These are phyloP conservation scores for Chionodraco myersi DNA, from an alignment of 2,113 vertebrate genomes.

Conservation along the genomic window DNA sequence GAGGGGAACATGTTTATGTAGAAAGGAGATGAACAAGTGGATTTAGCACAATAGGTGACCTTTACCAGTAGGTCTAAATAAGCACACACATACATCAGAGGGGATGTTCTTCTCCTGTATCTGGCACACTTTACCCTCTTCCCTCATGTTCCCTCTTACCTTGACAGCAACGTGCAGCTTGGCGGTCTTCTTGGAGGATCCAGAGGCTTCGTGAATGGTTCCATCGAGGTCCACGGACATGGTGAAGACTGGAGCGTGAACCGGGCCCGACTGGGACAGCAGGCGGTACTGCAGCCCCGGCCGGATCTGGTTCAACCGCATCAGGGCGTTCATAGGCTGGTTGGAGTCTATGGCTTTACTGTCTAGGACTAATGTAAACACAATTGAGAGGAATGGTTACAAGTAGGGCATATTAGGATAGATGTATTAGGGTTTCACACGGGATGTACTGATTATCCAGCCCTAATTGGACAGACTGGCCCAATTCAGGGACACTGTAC, in stretches of 20 bases:
- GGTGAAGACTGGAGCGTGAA: conserved; percentile 98
- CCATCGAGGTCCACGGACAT: conserved; percentile 99
- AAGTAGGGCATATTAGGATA: conserved; percentile 18
- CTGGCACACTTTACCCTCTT: too few species aligned
- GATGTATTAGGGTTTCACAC: conserved; percentile 8
- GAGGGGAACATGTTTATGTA: too few species aligned
- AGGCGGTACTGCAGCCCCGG: conserved; percentile 98
- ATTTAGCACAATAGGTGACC: too few species aligned
- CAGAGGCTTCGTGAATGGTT: conserved; percentile 95
- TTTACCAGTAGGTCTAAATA: too few species aligned
- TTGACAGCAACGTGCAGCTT: conserved; percentile 99
- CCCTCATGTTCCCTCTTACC: conserved; percentile 77
- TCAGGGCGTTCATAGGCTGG: conserved; percentile 97
- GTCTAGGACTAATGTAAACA: conserved; percentile 88
- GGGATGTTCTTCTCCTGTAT: background rate
- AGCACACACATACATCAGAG: background rate
- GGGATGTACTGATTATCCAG: conserved; percentile 26
- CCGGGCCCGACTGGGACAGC: conserved; percentile 97
- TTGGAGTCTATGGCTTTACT: conserved; percentile 99
- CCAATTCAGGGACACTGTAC: conserved; percentile 18
- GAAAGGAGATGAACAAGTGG: too few species aligned
- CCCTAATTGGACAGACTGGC: conserved; percentile 19
- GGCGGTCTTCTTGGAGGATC: conserved; percentile 98
- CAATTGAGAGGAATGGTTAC: background rate
- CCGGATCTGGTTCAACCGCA: conserved; percentile 98